phyloP scores from a whole-genome alignment of 2,113 vertebrate species.

The Lycaon pictus region DNA sequence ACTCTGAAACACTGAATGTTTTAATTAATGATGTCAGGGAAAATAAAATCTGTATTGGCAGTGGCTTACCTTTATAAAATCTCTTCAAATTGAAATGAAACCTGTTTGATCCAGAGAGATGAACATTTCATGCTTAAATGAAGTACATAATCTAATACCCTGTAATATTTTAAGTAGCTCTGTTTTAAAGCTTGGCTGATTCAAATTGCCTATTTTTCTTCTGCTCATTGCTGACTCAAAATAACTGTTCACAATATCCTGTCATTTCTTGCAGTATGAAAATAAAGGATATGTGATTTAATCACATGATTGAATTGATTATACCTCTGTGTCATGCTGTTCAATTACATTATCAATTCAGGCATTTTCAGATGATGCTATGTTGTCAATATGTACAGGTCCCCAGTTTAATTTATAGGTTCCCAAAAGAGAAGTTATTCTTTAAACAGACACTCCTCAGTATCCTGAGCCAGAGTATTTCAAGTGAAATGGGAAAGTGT shows the following conservation, averaged over 20 bases:
- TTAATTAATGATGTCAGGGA: neutral
- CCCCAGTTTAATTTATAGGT: conserved; percentile 89
- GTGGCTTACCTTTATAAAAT: conserved; percentile 37
- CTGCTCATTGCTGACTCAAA: neutral
- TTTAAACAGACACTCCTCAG: conserved; percentile 91
- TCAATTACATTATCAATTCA: conserved; percentile 62
- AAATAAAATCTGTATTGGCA: neutral
- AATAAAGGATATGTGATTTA: conserved; percentile 28
- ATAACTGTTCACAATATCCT: conserved; percentile 32
- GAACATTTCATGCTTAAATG: conserved; percentile 32
- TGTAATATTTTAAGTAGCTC: conserved; percentile 29
- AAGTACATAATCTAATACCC: conserved; percentile 29
- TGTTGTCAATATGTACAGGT: conserved; percentile 43
- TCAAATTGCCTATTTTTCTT: conserved; percentile 6
- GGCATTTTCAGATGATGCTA: conserved; percentile 48
- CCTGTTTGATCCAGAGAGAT: conserved; percentile 9
- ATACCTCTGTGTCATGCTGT: neutral
- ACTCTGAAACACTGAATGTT: conserved; percentile 15
- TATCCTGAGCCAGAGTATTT: conserved; percentile 90
- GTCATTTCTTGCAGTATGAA: conserved; percentile 57
- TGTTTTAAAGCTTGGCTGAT: conserved; percentile 59
- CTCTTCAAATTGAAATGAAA: conserved; percentile 47
- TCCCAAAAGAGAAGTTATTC: conserved; percentile 92
- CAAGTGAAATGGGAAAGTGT: conserved; percentile 93
- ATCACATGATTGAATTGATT: conserved; percentile 53